A percentile compares a stretch with the other conserved stretches of the same genome.
phyloP scores from a whole-genome alignment of 2,113 vertebrate species.

The Cochlearius cochlearius region DNA sequence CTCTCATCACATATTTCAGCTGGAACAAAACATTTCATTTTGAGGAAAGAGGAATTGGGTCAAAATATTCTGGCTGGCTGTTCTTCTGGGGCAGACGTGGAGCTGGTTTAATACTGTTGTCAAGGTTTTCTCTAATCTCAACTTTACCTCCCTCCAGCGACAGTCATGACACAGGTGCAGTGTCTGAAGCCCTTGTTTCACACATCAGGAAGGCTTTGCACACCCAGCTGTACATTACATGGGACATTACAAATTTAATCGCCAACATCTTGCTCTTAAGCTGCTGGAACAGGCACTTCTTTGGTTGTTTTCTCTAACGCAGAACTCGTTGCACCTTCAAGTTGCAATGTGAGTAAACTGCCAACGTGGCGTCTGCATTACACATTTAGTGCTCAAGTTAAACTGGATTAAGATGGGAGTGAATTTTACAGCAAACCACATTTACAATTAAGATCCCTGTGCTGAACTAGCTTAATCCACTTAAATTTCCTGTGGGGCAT shows the following conservation, averaged over 20 bases:
- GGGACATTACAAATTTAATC: not conserved
- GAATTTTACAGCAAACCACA: not conserved
- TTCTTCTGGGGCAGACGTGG: not conserved
- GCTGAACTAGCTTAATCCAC: not conserved
- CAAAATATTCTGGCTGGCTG: not conserved
- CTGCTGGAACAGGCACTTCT: not conserved
- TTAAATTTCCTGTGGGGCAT: not conserved
- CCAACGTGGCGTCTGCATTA: not conserved
- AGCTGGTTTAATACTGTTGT: not conserved
- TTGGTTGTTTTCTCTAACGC: not conserved
- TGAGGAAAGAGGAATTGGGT: not conserved
- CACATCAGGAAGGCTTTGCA: not conserved
- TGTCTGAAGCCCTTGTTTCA: not conserved
- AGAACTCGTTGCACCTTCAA: not conserved
- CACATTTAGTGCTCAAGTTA: not conserved
- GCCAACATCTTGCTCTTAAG: not conserved
- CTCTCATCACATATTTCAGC: not conserved
- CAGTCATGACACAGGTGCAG: not conserved
- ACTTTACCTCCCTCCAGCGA: not conserved
- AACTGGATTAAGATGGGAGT: not conserved
- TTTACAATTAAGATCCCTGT: not conserved
- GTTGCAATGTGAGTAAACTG: not conserved
- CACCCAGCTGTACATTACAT: not conserved
- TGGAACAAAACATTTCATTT: not conserved
- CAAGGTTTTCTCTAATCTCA: not conserved